Evolutionary conservation across 2,888 invertebrate species (phyloP), one percentile per base, ranked within the genome.

Genomic region (Bursaphelenchus okinawaensis): DNA sequence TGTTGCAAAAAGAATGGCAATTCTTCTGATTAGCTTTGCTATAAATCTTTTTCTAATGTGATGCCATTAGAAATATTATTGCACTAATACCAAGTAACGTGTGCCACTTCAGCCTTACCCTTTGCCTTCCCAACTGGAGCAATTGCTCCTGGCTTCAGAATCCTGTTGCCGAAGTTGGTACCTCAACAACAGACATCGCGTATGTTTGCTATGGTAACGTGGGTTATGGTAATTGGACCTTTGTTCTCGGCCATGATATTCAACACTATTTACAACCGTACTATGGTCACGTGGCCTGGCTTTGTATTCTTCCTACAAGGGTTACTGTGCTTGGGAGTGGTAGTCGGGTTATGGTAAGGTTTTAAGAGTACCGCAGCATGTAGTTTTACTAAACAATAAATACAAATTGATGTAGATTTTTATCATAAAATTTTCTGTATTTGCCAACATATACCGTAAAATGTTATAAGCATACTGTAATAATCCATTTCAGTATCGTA

Each of bases 131-230:
- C 78, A 16, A 65, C 59, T 52, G 76, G 78, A 4, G 77, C 66
- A 7, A 73, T 79, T 65, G 63, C 71, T 19, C 77, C 79, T 1
- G 79, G 78, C 8, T 79, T 75, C 55, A 70, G 79, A 1, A 75
- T 78, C 7, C 72, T 79, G 58, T 65, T 79, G 16, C 77, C 79
- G 0, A 62, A 79, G 66, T 75, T 79, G 76, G 79, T 80, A n/a
- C 70, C 76, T 4, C 75, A 78, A 54, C 76, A 79, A 59, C 74
- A 79, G 55, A 79, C 79, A 0, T 79, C 79, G 6, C 66, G 79
- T 20, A 60, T 80, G 20, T 68, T 79, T 6, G 73, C 79, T 8
- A 19, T 73, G 7, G 56, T 73, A 31, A 70, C 75, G 8, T 68
- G 78, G 31, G 55, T 62, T 4, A 51, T 66, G 51, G 71, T 79